Conservation (phyloP, 2,888 invertebrate species). For the Allophyes oxyacanthae region DNA sequence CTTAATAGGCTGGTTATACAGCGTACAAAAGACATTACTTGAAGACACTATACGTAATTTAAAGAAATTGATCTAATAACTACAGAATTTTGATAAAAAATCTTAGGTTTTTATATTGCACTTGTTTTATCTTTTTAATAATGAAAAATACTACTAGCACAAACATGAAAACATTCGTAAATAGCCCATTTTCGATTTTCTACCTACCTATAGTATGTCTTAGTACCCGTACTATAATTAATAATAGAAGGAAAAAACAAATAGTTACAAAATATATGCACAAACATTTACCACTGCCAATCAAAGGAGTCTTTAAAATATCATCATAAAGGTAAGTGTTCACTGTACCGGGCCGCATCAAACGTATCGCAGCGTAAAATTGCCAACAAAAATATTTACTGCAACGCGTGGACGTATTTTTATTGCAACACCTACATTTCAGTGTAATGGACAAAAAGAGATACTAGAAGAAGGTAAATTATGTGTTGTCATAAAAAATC, state of each 20-base stretch:
- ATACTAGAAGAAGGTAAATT: too few species aligned
- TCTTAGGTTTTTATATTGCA: neutral
- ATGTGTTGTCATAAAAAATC: too few species aligned
- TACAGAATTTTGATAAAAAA: conserved; percentile 4
- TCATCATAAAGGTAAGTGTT: conserved; percentile 13
- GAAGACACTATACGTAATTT: neutral
- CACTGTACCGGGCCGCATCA: conserved; percentile 6
- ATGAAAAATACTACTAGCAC: conserved; percentile 21
- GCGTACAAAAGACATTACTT: too few species aligned
- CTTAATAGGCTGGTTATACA: neutral
- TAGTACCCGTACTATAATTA: neutral
- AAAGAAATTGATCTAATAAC: neutral
- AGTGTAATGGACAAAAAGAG: too few species aligned
- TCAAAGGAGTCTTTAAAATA: conserved; percentile 32
- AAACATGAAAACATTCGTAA: conserved; percentile 32
- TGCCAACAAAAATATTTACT: too few species aligned
- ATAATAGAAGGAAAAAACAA: neutral
- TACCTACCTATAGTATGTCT: neutral
- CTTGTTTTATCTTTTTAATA: conserved; percentile 8
- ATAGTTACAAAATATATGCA: conserved; percentile 14
- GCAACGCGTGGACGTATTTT: too few species aligned
- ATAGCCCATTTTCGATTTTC: neutral
- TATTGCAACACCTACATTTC: neutral
- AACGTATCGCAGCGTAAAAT: neutral
- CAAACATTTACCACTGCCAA: conserved; percentile 45